A percentile compares a stretch with the other conserved stretches of the same genome.
Conservation (phyloP, 2,113 vertebrate species). For the Ciconia stormi region DNA sequence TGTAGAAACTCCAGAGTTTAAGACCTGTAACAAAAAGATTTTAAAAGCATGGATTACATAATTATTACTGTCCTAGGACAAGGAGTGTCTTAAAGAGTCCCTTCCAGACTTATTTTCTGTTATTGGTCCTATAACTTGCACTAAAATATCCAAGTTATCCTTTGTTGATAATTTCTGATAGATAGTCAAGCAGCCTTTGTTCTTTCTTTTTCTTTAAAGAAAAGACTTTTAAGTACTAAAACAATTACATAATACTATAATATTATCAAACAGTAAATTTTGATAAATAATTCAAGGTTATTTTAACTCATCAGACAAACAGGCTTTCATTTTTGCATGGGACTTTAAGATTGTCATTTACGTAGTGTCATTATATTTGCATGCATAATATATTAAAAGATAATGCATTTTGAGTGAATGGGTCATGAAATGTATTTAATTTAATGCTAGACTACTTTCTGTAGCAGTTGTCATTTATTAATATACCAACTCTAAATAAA, state of each 20-base stretch:
- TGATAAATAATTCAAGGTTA: not conserved
- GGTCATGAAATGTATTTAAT: conserved; percentile 58
- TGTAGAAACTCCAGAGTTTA: not conserved
- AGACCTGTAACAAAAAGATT: not conserved
- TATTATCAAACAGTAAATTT: not conserved
- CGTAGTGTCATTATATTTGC: not conserved
- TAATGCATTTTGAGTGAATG: conserved; percentile 3
- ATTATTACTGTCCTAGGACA: not conserved
- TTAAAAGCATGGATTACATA: not conserved
- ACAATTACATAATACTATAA: not conserved
- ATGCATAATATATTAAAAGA: conserved; percentile 16
- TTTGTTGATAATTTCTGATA: not conserved
- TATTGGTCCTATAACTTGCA: not conserved
- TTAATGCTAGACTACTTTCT: conserved; percentile 45
- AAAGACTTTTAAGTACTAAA: not conserved
- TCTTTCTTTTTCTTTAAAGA: not conserved
- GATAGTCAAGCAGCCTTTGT: not conserved
- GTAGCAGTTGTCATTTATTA: conserved; percentile 52
- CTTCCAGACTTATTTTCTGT: not conserved
- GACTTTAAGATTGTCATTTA: not conserved
- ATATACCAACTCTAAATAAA: conserved; percentile 29
- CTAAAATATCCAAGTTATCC: not conserved
- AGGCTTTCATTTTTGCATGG: not conserved
- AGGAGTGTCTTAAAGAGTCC: not conserved
- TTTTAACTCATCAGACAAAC: not conserved